Base-by-base conservation (phyloP, 2,113 vertebrate genomes). In the Lepus americanus region DNA sequence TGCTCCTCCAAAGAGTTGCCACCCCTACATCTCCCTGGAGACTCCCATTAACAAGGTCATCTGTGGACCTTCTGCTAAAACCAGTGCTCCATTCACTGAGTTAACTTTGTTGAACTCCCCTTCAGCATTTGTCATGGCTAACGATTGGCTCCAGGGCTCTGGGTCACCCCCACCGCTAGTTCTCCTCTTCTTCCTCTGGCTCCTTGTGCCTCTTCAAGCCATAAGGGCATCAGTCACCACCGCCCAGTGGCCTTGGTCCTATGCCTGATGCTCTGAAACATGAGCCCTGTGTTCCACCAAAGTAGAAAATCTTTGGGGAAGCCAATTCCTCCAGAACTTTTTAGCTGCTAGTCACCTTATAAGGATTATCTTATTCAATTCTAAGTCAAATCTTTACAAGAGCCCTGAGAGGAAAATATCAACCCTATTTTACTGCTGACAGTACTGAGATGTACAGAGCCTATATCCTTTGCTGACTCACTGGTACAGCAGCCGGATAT, bases 161-260 rank as follows among this genome's bases (percentile, higher is more conserved):
- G 3, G 27, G 76, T 12, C 16, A 25, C 25, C 12, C 3, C 12
- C 8, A 4, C 33, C 10, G 13, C 0, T 7, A 17, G 5, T 16
- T 29, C 39, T 64, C 20, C 4, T 51, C 55, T 55, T 10, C 55
- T 25, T 36, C 13, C 3, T 33, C 19, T 73, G 9, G 2, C 23
- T 70, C 27, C 49, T 29, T 5, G 29, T 69, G 7, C n/a, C n/a
- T 36, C 49, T 31, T 70, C 19, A 23, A 78, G 29, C 44, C 76
- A 53, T 12, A 16, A 73, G 94, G 16, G 19, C 12, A 10, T 77
- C 13, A 10, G 23, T 83, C 31, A 31, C 70, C 63, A 72, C 14
- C 63, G 5, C 74, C 12, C 25, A 16, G 49, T 0, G 1, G 49
- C 64, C 2, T 2, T 4, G 11, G 9, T 9, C 5, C 1, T 7